Conservation (phyloP, 2,888 invertebrate genomes). For the Malachius bipustulatus region DNA sequence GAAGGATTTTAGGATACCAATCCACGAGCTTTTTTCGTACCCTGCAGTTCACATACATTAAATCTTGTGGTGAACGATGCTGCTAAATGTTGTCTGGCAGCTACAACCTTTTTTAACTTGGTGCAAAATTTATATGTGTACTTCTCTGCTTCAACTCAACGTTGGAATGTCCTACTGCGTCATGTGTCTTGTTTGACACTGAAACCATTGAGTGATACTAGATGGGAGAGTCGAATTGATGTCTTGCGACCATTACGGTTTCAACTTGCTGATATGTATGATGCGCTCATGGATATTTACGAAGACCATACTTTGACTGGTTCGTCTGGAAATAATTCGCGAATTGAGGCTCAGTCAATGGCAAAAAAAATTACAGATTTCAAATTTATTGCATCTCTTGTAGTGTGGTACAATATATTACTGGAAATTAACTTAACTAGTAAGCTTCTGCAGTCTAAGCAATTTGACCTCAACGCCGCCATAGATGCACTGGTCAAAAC, state of each 20-base stretch:
- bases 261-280: conserved; percentile 5
- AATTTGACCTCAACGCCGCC: conserved; percentile 12
- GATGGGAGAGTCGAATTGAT: conserved; percentile 18
- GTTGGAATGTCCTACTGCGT: conserved; percentile 4
- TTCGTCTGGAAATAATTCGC: background rate
- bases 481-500: conserved; percentile 11
- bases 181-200: conserved; percentile 14
- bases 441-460: conserved; percentile 10
- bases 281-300: conserved; percentile 5
- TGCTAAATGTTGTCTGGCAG: conserved; percentile 12
- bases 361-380: too few relatives aligned
- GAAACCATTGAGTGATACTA: conserved; percentile 15
- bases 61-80: conserved; percentile 12
- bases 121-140: conserved; percentile 4
- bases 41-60: conserved; percentile 12
- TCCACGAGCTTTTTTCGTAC: conserved; percentile 11
- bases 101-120: conserved; percentile 1
- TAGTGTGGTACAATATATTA: background rate
- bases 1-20: background rate
- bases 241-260: conserved; percentile 9
- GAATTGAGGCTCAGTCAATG: conserved; percentile 2
- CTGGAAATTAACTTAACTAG: conserved; percentile 1
- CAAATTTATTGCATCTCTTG: background rate
- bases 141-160: conserved; percentile 5
- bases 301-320: conserved; percentile 3